These are phyloP conservation scores for Callyntrura sp. DNA, from an alignment of 2,888 invertebrate genomes.

Conservation along the genomic window DNA sequence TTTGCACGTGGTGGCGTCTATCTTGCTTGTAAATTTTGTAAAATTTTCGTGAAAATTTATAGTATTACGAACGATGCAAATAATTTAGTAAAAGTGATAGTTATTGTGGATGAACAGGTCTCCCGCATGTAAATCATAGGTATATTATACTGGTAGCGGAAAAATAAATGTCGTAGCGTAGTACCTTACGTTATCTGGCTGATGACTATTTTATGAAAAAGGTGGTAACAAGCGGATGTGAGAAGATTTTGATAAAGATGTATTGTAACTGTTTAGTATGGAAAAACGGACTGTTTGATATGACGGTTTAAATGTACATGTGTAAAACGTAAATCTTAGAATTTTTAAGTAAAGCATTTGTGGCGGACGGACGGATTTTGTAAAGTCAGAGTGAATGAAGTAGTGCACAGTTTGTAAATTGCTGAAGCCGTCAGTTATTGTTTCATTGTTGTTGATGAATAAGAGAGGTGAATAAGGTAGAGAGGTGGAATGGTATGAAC, in stretches of 20 bases:
- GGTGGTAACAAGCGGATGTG: not conserved
- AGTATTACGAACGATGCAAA: constrained; percentile 75
- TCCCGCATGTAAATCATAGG: constrained; percentile 27
- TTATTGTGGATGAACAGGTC: constrained; percentile 52
- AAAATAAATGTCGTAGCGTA: no score
- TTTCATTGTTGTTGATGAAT: no score
- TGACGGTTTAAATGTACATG: not conserved
- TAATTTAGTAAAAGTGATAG: constrained; percentile 63
- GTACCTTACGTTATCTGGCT: not conserved
- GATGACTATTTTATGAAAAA: not conserved
- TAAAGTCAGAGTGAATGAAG: not conserved
- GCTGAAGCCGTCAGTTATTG: not conserved
- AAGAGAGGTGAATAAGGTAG: not conserved
- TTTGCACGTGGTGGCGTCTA: not conserved
- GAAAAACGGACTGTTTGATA: no score
- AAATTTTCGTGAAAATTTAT: constrained; percentile 59
- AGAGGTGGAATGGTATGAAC: constrained; percentile 26
- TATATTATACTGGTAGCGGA: not conserved
- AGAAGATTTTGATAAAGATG: not conserved
- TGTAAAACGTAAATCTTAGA: constrained; percentile 9
- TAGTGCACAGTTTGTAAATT: not conserved
- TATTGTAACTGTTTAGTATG: not conserved
- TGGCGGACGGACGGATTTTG: not conserved
- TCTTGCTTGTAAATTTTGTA: constrained; percentile 55
- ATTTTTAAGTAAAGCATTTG: not conserved